A percentile compares a stretch with the other conserved stretches of the same genome.
phyloP scores from a whole-genome alignment of 2,113 vertebrate species.

The Hystrix cristata region DNA sequence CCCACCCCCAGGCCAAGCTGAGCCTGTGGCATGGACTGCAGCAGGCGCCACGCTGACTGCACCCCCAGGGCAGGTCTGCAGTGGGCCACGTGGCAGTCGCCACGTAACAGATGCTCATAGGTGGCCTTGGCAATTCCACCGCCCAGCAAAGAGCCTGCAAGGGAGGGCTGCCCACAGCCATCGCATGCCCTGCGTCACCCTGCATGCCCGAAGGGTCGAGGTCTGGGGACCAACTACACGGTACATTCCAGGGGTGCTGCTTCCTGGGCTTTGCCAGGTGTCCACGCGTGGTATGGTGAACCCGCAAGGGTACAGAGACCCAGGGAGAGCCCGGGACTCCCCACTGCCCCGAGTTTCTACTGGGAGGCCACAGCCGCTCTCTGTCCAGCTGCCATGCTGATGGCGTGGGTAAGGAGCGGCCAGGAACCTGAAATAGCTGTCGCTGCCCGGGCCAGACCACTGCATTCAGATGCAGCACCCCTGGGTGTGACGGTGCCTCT shows the following conservation, averaged over 20 bases:
- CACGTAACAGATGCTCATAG: too few relatives aligned
- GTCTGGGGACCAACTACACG: too few relatives aligned
- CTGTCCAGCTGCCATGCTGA: neutral
- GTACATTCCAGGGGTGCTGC: neutral
- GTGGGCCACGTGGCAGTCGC: too few relatives aligned
- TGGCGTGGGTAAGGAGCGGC: neutral
- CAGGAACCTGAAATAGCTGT: neutral
- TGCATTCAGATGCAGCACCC: neutral
- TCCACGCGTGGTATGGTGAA: neutral
- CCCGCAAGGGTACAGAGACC: neutral
- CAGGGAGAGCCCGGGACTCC: neutral
- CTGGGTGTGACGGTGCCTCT: neutral
- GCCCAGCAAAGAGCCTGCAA: neutral
- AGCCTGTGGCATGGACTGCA: too few relatives aligned
- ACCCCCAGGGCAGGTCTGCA: too few relatives aligned
- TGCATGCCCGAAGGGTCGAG: neutral
- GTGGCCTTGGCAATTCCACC: too few relatives aligned
- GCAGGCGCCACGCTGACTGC: too few relatives aligned
- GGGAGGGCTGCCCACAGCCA: too few relatives aligned
- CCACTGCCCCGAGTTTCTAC: neutral
- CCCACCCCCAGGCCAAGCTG: neutral
- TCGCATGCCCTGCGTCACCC: neutral
- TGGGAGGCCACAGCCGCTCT: neutral
- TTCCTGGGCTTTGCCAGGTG: too few relatives aligned
- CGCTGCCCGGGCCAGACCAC: fast-evolving